A percentile compares a stretch with the other conserved stretches of the same genome.
Conservation (phyloP, 2,113 vertebrate genomes). For the Lepus europaeus region DNA sequence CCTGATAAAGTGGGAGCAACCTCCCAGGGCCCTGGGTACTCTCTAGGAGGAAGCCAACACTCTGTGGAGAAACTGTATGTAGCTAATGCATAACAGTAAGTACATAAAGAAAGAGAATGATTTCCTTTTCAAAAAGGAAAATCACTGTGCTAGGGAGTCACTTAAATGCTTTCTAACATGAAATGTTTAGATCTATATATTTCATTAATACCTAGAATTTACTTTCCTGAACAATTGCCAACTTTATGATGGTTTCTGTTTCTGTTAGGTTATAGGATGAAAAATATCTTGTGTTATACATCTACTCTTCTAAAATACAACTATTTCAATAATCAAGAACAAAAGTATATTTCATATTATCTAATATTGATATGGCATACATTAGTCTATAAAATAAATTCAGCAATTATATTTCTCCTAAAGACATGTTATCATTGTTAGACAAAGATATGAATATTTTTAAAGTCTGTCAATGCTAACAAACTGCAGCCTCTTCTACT, state of each 20-base stretch:
- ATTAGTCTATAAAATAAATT: conserved; percentile 1
- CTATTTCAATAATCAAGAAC: background rate
- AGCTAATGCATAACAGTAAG: no score
- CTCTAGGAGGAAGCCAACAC: no score
- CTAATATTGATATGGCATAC: background rate
- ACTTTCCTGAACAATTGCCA: background rate
- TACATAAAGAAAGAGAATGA: no score
- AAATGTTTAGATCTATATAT: background rate
- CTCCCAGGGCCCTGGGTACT: rapidly evolving
- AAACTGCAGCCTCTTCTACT: background rate
- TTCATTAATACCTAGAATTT: background rate
- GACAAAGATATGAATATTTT: background rate
- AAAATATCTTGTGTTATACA: background rate
- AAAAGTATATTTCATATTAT: background rate
- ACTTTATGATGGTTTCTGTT: background rate
- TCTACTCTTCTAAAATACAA: background rate
- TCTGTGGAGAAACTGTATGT: background rate
- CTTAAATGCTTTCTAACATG: background rate
- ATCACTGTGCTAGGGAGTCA: background rate
- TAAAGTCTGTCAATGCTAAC: background rate
- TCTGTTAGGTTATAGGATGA: background rate
- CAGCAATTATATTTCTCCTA: background rate
- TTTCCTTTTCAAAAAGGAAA: background rate
- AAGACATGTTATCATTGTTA: background rate
- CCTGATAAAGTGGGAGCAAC: background rate